These are phyloP conservation scores for Kryptolebias ocellatus DNA, from an alignment of 2,797 vertebrate genomes.

Conservation along the genomic window DNA sequence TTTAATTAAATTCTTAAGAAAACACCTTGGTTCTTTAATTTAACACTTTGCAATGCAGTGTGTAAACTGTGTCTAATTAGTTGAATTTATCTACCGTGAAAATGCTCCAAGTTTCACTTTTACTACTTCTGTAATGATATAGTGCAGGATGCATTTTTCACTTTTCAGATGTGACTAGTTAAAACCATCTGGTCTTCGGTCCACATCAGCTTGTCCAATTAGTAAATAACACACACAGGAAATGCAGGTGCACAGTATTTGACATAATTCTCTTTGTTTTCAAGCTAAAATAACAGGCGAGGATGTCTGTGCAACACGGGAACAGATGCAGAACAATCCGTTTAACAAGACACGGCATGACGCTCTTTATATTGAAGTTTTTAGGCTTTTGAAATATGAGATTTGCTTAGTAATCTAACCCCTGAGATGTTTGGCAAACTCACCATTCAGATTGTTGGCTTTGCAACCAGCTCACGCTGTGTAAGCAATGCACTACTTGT, in stretches of 20 bases:
- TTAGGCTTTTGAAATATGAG: conserved; percentile 38
- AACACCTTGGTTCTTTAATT: conserved; percentile 12
- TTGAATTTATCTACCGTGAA: conserved; percentile 26
- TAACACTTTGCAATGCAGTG: conserved; percentile 5
- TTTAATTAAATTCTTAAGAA: not conserved
- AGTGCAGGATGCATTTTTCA: conserved; percentile 26
- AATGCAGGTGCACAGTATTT: conserved; percentile 25
- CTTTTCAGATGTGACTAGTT: conserved; percentile 51
- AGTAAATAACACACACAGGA: conserved; percentile 39
- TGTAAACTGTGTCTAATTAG: conserved; percentile 32
- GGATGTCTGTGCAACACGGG: conserved; percentile 11
- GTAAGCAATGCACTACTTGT: conserved; percentile 13
- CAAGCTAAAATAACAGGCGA: conserved; percentile 25
- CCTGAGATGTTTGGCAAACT: conserved; percentile 32
- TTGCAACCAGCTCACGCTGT: not conserved
- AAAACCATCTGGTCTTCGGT: conserved; percentile 42
- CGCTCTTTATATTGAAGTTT: conserved; percentile 35
- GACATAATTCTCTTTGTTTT: conserved; percentile 13
- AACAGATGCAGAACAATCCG: conserved; percentile 46
- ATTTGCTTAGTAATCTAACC: conserved; percentile 14
- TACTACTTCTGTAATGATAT: conserved; percentile 37
- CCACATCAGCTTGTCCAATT: conserved; percentile 20
- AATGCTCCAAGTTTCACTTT: conserved; percentile 32
- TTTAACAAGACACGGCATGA: conserved; percentile 21
- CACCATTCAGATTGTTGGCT: conserved; percentile 26